phyloP scores from a whole-genome alignment of 2,113 vertebrate species.

The Taxidea taxus region DNA sequence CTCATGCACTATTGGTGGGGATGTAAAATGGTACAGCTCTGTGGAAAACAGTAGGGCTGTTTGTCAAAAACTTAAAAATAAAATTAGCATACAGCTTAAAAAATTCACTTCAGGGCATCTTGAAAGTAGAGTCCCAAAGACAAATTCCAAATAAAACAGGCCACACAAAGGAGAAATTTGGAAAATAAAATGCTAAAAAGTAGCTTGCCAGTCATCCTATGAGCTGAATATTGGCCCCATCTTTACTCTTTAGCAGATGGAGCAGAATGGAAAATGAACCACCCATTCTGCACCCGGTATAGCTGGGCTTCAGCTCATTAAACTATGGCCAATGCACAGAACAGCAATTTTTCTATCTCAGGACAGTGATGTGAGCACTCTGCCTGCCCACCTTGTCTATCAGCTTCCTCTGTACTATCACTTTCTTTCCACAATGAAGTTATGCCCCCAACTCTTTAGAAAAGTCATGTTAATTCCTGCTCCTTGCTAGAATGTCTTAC shows the following conservation, averaged over 20 bases:
- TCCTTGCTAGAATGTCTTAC: too few species aligned
- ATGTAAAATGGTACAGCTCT: background rate
- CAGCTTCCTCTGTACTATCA: accelerated
- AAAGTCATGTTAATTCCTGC: background rate
- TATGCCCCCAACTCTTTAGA: background rate
- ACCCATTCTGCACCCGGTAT: accelerated
- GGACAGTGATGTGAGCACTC: background rate
- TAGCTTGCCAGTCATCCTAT: background rate
- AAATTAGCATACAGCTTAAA: background rate
- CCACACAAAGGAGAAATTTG: background rate
- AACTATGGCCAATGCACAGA: background rate
- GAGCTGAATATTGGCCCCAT: background rate
- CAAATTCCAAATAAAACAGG: background rate
- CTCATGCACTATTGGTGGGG: too few species aligned
- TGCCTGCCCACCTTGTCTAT: background rate
- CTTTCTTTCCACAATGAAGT: background rate
- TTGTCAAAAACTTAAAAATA: background rate
- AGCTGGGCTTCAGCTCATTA: background rate
- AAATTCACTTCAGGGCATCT: background rate
- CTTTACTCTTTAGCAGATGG: background rate
- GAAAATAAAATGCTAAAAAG: background rate
- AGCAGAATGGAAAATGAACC: background rate
- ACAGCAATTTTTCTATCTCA: background rate
- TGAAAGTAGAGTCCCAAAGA: background rate
- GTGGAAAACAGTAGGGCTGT: background rate